Base-by-base conservation (phyloP, 2,888 invertebrate genomes). In the Temnothorax unifasciatus region DNA sequence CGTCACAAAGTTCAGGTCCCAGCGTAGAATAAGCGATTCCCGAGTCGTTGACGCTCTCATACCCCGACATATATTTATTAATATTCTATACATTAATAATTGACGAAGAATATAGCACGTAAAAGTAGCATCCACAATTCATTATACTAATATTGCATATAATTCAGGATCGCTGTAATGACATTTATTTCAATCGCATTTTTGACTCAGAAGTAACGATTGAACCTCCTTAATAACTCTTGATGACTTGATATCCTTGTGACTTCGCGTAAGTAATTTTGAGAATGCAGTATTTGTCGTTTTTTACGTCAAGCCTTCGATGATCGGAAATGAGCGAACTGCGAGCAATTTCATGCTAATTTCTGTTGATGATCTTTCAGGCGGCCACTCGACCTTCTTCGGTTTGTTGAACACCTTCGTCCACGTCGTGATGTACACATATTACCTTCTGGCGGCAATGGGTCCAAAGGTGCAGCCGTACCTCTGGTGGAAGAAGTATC, bases 301-400 rank as follows among this genome's bases (percentile, higher is more conserved):
- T 41, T 52, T 50, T 69, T 11, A 21, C 5, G 6, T n/a, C n/a
- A 21, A 15, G 2, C 13, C 13, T 41, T 38, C 1, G 13, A 57
- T 21, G 8, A 47, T 68, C 11, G 3, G 29, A 29, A 59, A 44
- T 0, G 44, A 69, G 13, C 13, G 4, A 29, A 29, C 29, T 73
- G 57, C 1, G 25, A 44, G 21, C 0, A 54, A 34, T 71, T 41
- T 18, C 15, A 61, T 75, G 3, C n/a, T 74, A 76, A 81, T 81
- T 59, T 29, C 18, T 50, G 4, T 41, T 57, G 5, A 1, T 84
- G 38, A 34, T 21, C 41, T 86, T 85, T 1, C 84, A 90, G 98
- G 99, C 94, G 99, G 99, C 50, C 99, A 99, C 95, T 98, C 98
- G 92, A 99, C 99, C 6, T 99, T 99, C 96, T 99, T 99, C 95